phyloP scores from a whole-genome alignment of 2,113 vertebrate species.

The Isichthys henryi region DNA sequence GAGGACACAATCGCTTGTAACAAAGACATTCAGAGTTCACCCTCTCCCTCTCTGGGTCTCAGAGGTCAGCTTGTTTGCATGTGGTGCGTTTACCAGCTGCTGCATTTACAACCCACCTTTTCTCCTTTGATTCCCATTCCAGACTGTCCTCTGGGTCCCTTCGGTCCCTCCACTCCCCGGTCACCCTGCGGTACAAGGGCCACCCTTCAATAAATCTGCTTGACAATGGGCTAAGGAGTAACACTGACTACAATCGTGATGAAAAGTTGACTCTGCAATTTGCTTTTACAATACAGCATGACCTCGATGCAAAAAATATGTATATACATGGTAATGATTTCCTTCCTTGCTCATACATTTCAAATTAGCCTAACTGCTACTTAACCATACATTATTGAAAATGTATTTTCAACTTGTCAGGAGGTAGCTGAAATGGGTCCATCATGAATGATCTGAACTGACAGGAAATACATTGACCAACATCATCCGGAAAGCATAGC shows the following conservation, averaged over 20 bases:
- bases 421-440: not conserved
- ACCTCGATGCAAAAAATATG: not conserved
- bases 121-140: conserved; percentile 79
- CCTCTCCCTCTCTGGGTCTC: conserved; percentile 38
- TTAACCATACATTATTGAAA: not conserved
- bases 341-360: not conserved
- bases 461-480: not conserved
- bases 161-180: conserved; percentile 71
- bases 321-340: conserved; percentile 16
- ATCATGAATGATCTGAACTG: not conserved
- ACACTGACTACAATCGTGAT: not conserved
- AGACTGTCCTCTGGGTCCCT: conserved; percentile 68
- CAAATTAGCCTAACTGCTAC: not conserved
- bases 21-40: conserved; percentile 28
- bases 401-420: not conserved
- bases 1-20: not conserved
- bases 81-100: conserved; percentile 31
- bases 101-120: conserved; percentile 66
- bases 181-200: conserved; percentile 63
- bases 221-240: not conserved
- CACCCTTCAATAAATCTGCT: conserved; percentile 13
- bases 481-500: not conserved
- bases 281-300: not conserved
- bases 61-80: conserved; percentile 32
- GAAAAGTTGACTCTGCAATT: not conserved